Evolutionary conservation across 92 coral and sea anemone genomes (phyloP), one percentile per base, ranked within the genome.

Genomic region (Actinernus sp.): DNA sequence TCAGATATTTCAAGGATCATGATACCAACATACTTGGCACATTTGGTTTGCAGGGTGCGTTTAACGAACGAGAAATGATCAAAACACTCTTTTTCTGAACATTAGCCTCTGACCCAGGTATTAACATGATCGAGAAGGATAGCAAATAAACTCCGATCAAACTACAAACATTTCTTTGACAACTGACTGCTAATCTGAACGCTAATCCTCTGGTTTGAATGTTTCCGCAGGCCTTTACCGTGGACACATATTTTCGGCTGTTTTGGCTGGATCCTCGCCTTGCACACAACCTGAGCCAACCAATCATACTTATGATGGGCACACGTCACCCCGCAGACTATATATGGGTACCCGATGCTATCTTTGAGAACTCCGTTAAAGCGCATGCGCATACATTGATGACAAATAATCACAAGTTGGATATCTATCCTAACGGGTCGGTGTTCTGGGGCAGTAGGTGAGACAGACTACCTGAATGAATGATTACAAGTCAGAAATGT

Each of bases 271-370:
- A 92, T 61, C 66, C 54, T 12, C 56, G 97, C n/a, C 79, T 92
- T 11, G 69, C 59, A 36, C 89, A 83, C 66, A 71, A 83, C 31
- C 27, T 83, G 45, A 77, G 71, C 54, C 67, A 76, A 22, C 73
- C 85, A 17, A 14, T 92, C 11, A 92, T 90, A 8, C 76, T 92
- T 46, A 92, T 92, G 0, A 32, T 71, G 54, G 97, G 97, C 4
- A 92, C 87, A 19, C 87, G 88, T 49, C 94, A 92, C 60, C 97
- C 97, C 0, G 94, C 97, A 1, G 94, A 92, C 65, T 80, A 65
- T 34, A 68, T 92, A 65, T 92, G 97, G 97, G 94, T 92, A 1
- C 94, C 97, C 1, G 97, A 92, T 54, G 88, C 97, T 2, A 83
- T 92, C 21, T 88, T 92, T 40, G 62, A 83, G 3, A 90, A 92